Base-by-base conservation (phyloP, 1,140 invertebrate genomes). In the Orius laevigatus region DNA sequence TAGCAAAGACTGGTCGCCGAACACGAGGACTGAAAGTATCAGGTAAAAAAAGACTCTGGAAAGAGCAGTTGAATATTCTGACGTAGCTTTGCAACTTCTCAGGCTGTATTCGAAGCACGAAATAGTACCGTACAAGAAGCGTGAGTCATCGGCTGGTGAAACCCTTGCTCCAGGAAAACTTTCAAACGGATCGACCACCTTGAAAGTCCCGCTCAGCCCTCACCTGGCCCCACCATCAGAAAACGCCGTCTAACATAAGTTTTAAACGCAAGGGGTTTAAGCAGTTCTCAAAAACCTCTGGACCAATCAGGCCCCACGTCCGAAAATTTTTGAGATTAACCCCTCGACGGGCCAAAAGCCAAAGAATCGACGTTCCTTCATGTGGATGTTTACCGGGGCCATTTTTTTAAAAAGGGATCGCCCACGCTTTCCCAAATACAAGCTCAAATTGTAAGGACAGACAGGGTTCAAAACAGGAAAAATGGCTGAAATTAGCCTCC, bases 11-110 rank as follows among this genome's bases (percentile, higher is more conserved):
- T 83, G 78, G 73, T 84, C 81, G 36, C 82, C 80, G 3, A 67
- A 77, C 52, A 80, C 81, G 14, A 70, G 80, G 56, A 81, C 79
- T 5, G 83, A 88, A 59, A 86, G 82, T 64, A 81, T 85, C 65
- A 75, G 79, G 79, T 83, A 69, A 67, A 64, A 12, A 14, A 19
- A 16, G 10, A 42, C 16, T 14, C 18, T 8, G 25, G 53, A 5
- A 16, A 46, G 44, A 42, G 8, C 40, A 42, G 40, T 16, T 25
- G 25, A 25, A 25, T 25, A 25, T 25, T 25, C 25, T 25, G 25
- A 25, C 25, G 3, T 25, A 25, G 25, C 25, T 25, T 25, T 25
- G 25, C 25, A 25, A 25, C 25, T 15, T 32, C 20, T 15, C 40
- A 48, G 46, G 46, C 42, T 48, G 31, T 47, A 39, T 39, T 43